Evolutionary conservation across 2,113 vertebrate species (phyloP).

Genomic region (Mobula hypostoma): DNA sequence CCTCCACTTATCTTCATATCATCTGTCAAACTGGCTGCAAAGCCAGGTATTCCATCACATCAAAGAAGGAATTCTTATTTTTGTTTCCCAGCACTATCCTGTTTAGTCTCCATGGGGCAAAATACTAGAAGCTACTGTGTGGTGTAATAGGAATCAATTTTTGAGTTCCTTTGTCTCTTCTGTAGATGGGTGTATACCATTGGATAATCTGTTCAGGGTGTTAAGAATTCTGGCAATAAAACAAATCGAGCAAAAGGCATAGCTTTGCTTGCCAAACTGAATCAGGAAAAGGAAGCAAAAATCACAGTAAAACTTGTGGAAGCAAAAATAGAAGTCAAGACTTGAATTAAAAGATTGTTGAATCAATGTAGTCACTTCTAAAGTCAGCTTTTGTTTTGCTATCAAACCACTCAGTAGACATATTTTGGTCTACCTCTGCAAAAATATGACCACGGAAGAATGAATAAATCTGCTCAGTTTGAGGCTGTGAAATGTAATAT

Average conservation of each 20-base stretch:
- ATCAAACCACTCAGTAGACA: not conserved
- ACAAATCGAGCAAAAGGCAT: not conserved
- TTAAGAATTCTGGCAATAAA: not conserved
- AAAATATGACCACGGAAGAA: not conserved
- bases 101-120: not conserved
- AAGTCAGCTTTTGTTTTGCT: not conserved
- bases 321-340: not conserved
- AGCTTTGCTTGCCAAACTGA: not conserved
- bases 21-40: no score
- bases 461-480: not conserved
- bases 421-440: not conserved
- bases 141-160: not conserved
- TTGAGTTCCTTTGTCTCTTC: not conserved
- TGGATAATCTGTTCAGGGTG: not conserved
- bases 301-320: not conserved
- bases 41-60: no score
- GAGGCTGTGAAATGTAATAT: not conserved
- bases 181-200: not conserved
- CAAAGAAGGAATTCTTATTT: no score
- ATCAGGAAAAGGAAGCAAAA: not conserved
- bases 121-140: not conserved
- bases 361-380: not conserved
- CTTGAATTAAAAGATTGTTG: not conserved
- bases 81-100: no score
- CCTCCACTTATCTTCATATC: no score